phyloP scores from a whole-genome alignment of 2,113 vertebrate genomes.

The Pandion haliaetus region DNA sequence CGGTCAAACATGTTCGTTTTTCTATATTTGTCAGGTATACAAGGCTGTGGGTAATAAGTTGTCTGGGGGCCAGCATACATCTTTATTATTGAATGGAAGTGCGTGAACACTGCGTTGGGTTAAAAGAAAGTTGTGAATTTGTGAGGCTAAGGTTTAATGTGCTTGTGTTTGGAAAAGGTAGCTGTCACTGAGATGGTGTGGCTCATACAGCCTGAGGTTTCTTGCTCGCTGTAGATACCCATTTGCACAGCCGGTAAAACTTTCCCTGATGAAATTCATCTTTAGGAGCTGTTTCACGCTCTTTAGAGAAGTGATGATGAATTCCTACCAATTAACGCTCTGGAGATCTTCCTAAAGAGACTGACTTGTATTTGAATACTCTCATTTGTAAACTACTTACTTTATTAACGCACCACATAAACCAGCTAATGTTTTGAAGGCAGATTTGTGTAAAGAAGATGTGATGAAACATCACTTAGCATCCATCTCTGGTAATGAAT shows the following conservation, averaged over 20 bases:
- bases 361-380: neutral
- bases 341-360: neutral
- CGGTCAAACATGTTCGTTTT: slow-evolving; percentile 29
- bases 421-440: neutral
- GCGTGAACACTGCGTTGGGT: neutral
- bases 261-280: accelerated
- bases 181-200: accelerated
- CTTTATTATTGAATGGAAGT: neutral
- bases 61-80: neutral
- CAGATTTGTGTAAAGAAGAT: neutral
- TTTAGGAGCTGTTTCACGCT: neutral
- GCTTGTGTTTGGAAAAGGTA: neutral
- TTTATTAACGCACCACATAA: neutral
- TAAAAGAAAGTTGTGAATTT: neutral
- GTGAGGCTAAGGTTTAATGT: neutral
- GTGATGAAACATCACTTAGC: neutral
- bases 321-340: neutral
- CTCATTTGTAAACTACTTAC: neutral
- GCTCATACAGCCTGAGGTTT: accelerated
- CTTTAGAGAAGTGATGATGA: neutral
- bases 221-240: neutral
- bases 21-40: slow-evolving; percentile 60
- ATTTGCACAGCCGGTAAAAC: neutral
- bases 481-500: slow-evolving; percentile 27
- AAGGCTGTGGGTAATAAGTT: neutral